Conservation (phyloP, 2,797 vertebrate genomes). For the Kryptopterus vitreolus region DNA sequence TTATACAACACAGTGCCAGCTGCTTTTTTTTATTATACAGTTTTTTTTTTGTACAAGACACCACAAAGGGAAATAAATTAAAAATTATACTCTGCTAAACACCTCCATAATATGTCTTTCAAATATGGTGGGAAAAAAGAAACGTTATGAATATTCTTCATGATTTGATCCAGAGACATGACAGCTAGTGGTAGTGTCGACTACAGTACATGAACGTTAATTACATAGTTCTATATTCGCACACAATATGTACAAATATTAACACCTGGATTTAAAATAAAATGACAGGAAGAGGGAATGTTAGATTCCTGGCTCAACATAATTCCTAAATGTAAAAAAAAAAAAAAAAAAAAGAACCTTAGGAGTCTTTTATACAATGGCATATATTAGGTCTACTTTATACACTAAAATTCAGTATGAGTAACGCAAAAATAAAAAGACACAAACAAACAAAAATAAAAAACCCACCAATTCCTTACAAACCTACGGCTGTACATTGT, state of each 20-base stretch:
- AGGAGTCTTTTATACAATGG: constrained; percentile 39
- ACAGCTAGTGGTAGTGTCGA: constrained; percentile 14
- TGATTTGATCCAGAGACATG: constrained; percentile 37
- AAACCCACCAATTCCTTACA: constrained; percentile 56
- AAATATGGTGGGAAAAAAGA: constrained; percentile 31
- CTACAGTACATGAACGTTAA: constrained; percentile 54
- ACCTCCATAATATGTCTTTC: constrained; percentile 41
- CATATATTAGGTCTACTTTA: constrained; percentile 80
- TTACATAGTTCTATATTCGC: constrained; percentile 62
- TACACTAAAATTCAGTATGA: constrained; percentile 61
- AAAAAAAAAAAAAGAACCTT: neutral
- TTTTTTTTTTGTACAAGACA: constrained; percentile 50
- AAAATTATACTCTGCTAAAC: constrained; percentile 55
- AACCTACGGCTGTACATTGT: constrained; percentile 59
- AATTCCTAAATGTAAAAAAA: too few relatives aligned
- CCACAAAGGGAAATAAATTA: constrained; percentile 70
- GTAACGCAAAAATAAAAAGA: neutral
- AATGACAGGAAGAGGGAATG: constrained; percentile 20
- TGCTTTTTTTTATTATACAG: constrained; percentile 60
- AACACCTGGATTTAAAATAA: constrained; percentile 54
- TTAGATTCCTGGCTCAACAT: constrained; percentile 52
- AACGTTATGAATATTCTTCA: constrained; percentile 27
- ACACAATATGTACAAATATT: constrained; percentile 57
- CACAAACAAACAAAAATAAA: constrained; percentile 42
- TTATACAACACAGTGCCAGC: constrained; percentile 76